Conservation (phyloP, 2,888 invertebrate genomes). For the Siphlonurus alternatus region DNA sequence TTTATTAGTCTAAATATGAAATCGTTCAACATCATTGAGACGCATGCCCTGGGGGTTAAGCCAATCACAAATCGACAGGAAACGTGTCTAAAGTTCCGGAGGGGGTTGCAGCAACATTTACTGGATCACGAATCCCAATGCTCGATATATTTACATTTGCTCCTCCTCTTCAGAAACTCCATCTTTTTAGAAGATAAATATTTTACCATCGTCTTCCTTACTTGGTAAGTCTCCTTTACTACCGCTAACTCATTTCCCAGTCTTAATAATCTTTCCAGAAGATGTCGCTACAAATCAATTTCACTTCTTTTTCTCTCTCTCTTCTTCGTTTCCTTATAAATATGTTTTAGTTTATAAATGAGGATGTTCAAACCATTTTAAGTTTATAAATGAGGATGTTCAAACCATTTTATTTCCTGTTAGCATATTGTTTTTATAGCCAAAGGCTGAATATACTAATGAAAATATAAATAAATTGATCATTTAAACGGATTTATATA, state of each 20-base stretch:
- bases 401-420: not conserved
- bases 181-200: not conserved
- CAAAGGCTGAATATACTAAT: too few relatives aligned
- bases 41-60: constrained; percentile 2
- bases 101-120: not conserved
- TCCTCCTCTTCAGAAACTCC: not conserved
- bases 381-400: not conserved
- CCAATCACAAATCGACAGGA: not conserved
- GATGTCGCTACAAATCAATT: too few relatives aligned
- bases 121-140: not conserved
- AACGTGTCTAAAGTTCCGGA: not conserved
- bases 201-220: not conserved
- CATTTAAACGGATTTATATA: too few relatives aligned
- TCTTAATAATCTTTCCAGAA: too few relatives aligned
- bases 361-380: not conserved
- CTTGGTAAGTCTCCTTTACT: too few relatives aligned
- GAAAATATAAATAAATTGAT: too few relatives aligned
- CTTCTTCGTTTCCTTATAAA: not conserved
- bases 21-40: too few relatives aligned
- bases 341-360: too few relatives aligned
- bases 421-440: constrained; percentile 1
- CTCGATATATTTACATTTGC: not conserved
- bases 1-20: too few relatives aligned
- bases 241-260: too few relatives aligned
- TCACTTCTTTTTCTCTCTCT: not conserved